Conservation (phyloP, 37 sponge, comb jelly and placozoan genomes). For the Halisarca cf. caerulea region DNA sequence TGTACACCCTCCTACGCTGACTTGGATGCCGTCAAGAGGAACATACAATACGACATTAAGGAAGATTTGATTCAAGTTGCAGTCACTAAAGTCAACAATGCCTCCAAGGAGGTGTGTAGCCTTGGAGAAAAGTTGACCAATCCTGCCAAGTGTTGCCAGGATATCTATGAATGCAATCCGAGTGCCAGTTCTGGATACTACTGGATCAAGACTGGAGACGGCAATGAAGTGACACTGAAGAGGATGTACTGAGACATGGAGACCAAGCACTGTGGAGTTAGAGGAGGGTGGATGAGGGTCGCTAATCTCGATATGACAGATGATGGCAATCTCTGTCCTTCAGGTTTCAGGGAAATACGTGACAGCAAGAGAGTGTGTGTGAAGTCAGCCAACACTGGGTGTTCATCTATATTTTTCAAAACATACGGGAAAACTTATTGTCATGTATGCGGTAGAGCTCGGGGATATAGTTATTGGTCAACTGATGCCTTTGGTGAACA, state of each 20-base stretch:
- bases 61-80: no score
- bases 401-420: not conserved
- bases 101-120: no score
- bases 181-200: not conserved
- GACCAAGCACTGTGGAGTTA: not conserved
- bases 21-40: no score
- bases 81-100: no score
- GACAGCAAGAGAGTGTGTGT: no score
- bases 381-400: no score
- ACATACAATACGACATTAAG: no score
- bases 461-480: not conserved
- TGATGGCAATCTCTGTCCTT: not conserved
- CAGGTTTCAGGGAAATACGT: not conserved
- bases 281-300: slow-evolving; percentile 17
- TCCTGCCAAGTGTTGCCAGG: not conserved
- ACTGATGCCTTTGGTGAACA: not conserved
- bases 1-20: no score
- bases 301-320: not conserved
- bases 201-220: not conserved
- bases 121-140: not conserved
- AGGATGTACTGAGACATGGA: slow-evolving; percentile 1
- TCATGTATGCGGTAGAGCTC: slow-evolving; percentile 10
- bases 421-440: not conserved
- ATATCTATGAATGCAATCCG: slow-evolving; percentile 6
- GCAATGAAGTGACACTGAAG: not conserved